Evolutionary conservation across 2,888 invertebrate genomes (phyloP).

Genomic region (Orgyia antiqua): DNA sequence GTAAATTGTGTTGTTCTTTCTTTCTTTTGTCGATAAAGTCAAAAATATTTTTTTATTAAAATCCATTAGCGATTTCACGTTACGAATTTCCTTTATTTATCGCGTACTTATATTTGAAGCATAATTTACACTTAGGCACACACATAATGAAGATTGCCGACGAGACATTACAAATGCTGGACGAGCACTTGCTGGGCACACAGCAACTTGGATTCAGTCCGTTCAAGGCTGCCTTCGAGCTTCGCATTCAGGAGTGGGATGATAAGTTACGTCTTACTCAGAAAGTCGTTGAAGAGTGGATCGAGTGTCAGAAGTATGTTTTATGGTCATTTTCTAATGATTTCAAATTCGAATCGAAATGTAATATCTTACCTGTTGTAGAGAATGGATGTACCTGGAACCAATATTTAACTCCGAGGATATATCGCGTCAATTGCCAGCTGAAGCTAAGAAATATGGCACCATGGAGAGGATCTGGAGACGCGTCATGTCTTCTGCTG

Average conservation of each 20-base stretch:
- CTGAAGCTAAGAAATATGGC: conserved; percentile 87
- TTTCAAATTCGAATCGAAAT: too few relatives aligned
- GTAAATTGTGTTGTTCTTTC: too few relatives aligned
- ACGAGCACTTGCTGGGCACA: conserved; percentile 85
- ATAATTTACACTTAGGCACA: too few relatives aligned
- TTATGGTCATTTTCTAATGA: too few relatives aligned
- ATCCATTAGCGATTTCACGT: too few relatives aligned
- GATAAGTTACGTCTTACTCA: conserved; percentile 80
- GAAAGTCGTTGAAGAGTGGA: conserved; percentile 82
- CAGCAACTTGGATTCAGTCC: conserved; percentile 88
- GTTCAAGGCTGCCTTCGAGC: conserved; percentile 86
- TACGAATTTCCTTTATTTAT: too few relatives aligned
- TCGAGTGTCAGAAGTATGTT: conserved; percentile 84
- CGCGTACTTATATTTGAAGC: too few relatives aligned
- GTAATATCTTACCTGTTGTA: conserved; percentile 29
- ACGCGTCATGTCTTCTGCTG: conserved; percentile 84
- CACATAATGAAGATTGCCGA: conserved; percentile 86
- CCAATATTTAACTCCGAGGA: conserved; percentile 91
- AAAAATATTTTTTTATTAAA: too few relatives aligned
- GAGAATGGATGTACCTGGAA: conserved; percentile 90
- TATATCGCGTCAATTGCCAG: conserved; percentile 86
- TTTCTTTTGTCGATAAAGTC: too few relatives aligned
- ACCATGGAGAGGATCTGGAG: conserved; percentile 89
- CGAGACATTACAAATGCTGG: conserved; percentile 84
- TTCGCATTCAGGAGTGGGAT: conserved; percentile 86